phyloP scores from a whole-genome alignment of 2,888 invertebrate genomes.

The Amphipyra berbera region DNA sequence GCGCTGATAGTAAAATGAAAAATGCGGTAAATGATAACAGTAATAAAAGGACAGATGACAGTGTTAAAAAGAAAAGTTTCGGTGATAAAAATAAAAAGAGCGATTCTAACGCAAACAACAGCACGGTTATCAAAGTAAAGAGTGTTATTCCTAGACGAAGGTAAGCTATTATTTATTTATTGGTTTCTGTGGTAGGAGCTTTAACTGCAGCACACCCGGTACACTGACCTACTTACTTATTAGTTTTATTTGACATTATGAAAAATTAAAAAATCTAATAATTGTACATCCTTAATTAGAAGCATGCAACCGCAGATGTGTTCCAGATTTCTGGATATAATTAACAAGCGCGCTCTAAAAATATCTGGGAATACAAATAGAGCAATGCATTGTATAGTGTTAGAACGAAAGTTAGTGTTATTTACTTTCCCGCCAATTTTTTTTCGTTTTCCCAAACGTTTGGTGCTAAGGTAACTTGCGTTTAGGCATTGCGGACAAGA shows the following conservation, averaged over 20 bases:
- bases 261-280: conserved; percentile 1
- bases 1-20: conserved; percentile 69
- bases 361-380: conserved; percentile 62
- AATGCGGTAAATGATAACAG: conserved; percentile 63
- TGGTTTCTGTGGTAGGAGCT: conserved; percentile 28
- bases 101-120: conserved; percentile 62
- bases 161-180: conserved; percentile 72
- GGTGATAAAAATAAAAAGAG: conserved; percentile 77
- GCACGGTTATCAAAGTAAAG: conserved; percentile 84
- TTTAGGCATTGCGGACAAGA: background rate
- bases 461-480: background rate
- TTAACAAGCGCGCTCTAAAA: conserved; percentile 74
- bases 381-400: conserved; percentile 43
- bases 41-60: conserved; percentile 61
- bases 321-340: conserved; percentile 77
- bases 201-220: conserved; percentile 8
- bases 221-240: conserved; percentile 9
- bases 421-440: conserved; percentile 50
- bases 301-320: conserved; percentile 58
- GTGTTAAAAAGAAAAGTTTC: conserved; percentile 70
- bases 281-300: conserved; percentile 33
- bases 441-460: background rate
- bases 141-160: conserved; percentile 85
- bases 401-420: conserved; percentile 20
- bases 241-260: conserved; percentile 1